Percentiles rank a stretch among this genome's conserved stretches.
These are phyloP conservation scores for Ichneumoninae sp. DNA, from an alignment of 2,888 invertebrate genomes.

Conservation along the genomic window DNA sequence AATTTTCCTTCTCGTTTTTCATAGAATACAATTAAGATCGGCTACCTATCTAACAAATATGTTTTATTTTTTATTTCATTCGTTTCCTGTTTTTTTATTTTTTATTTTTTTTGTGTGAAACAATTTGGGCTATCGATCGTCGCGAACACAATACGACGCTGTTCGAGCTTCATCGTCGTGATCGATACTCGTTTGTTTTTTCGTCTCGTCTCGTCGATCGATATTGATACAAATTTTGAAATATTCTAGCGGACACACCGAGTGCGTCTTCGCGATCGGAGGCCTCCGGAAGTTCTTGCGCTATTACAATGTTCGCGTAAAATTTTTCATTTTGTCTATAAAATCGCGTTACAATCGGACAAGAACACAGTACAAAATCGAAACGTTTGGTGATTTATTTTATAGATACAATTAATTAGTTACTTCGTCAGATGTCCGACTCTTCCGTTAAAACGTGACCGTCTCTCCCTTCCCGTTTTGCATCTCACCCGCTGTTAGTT, in stretches of 20 bases:
- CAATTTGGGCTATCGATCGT: conserved; percentile 48
- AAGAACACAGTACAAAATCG: conserved; percentile 73
- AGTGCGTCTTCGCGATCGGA: conserved; percentile 30
- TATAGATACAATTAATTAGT: conserved; percentile 77
- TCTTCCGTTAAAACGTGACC: conserved; percentile 64
- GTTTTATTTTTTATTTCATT: conserved; percentile 34
- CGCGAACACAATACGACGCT: conserved; percentile 39
- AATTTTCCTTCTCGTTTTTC: conserved; percentile 24
- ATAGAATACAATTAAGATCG: conserved; percentile 51
- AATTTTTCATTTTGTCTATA: conserved; percentile 36
- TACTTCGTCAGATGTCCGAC: conserved; percentile 70
- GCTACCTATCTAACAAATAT: conserved; percentile 54
- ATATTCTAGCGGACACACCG: conserved; percentile 37
- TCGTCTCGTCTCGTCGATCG: not conserved
- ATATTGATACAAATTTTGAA: conserved; percentile 11
- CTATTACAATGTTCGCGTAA: conserved; percentile 36
- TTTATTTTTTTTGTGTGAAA: conserved; percentile 46
- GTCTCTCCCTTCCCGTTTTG: conserved; percentile 65
- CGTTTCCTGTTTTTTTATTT: conserved; percentile 32
- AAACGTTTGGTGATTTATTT: conserved; percentile 78
- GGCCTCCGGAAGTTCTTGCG: conserved; percentile 46
- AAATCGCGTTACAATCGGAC: conserved; percentile 67
- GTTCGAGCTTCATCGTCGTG: not conserved
- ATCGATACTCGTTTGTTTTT: conserved; percentile 10
- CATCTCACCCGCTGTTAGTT: conserved; percentile 70